A percentile compares a stretch with the other conserved stretches of the same genome.
Conservation (phyloP, 2,888 invertebrate species). For the Tinea semifulvella region DNA sequence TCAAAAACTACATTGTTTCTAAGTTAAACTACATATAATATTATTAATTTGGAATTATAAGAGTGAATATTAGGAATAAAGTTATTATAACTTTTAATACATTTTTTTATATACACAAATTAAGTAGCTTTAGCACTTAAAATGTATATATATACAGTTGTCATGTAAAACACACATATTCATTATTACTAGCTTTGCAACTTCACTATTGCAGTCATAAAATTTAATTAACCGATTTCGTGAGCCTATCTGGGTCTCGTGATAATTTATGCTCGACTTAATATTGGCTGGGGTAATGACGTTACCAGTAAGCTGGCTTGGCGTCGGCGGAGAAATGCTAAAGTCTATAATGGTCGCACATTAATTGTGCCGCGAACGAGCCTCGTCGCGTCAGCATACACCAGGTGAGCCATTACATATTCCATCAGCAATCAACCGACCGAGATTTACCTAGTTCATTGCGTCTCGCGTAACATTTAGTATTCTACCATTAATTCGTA, state of each 20-base stretch:
- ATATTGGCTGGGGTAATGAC: slow-evolving; percentile 38
- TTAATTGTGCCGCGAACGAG: slow-evolving; percentile 33
- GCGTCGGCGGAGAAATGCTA: slow-evolving; percentile 41
- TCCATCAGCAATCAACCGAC: no score
- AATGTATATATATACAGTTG: no score
- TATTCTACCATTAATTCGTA: no score
- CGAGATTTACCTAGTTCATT: no score
- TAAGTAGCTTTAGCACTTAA: no score
- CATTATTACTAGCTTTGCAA: not conserved
- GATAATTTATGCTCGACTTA: slow-evolving; percentile 36
- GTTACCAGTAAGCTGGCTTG: slow-evolving; percentile 36
- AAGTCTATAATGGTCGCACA: slow-evolving; percentile 40
- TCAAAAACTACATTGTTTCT: not conserved
- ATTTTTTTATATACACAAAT: no score
- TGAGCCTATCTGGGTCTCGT: slow-evolving; percentile 26
- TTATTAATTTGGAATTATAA: slow-evolving; percentile 3
- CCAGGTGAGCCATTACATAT: no score
- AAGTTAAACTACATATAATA: not conserved
- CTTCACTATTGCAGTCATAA: slow-evolving; percentile 30
- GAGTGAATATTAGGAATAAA: no score
- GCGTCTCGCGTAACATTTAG: no score
- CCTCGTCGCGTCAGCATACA: no score
- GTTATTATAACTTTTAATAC: no score
- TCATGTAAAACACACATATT: slow-evolving; percentile 2
- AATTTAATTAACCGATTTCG: slow-evolving; percentile 29